Conservation (phyloP, 1,140 invertebrate genomes). For the Ceratina japonica region DNA sequence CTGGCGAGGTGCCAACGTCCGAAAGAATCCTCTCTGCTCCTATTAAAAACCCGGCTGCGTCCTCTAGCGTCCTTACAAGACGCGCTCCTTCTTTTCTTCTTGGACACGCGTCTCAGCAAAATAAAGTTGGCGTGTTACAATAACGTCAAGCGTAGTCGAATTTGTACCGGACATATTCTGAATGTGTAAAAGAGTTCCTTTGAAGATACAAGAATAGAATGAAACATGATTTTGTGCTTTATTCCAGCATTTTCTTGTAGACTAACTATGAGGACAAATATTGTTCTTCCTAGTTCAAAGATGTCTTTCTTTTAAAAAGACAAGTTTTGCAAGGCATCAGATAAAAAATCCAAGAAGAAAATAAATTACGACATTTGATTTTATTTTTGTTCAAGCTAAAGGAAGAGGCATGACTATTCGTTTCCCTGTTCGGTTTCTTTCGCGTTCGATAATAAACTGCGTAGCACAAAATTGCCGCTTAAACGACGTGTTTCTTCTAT, state of each 20-base stretch:
- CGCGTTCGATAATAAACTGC: slow-evolving; percentile 47
- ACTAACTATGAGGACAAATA: too few species aligned
- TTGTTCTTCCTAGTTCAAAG: too few species aligned
- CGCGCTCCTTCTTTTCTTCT: slow-evolving; percentile 18
- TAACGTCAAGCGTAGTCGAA: neutral
- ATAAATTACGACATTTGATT: neutral
- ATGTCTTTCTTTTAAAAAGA: too few species aligned
- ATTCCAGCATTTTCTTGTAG: too few species aligned
- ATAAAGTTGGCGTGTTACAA: slow-evolving; percentile 22
- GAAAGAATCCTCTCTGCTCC: slow-evolving; percentile 62
- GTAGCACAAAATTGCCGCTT: slow-evolving; percentile 59
- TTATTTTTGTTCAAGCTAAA: too few species aligned
- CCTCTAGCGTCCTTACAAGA: slow-evolving; percentile 56
- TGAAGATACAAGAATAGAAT: too few species aligned
- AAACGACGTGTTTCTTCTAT: slow-evolving; percentile 59
- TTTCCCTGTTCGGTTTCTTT: slow-evolving; percentile 12
- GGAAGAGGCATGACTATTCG: too few species aligned
- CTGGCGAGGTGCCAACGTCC: slow-evolving; percentile 64
- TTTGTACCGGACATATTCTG: too few species aligned
- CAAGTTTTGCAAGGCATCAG: too few species aligned
- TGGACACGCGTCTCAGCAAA: slow-evolving; percentile 4
- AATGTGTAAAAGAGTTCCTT: too few species aligned
- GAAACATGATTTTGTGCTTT: too few species aligned
- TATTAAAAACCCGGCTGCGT: slow-evolving; percentile 67
- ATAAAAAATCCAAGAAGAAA: neutral